Evolutionary conservation across 2,113 vertebrate species (phyloP).

Genomic region (Eptesicus fuscus): DNA sequence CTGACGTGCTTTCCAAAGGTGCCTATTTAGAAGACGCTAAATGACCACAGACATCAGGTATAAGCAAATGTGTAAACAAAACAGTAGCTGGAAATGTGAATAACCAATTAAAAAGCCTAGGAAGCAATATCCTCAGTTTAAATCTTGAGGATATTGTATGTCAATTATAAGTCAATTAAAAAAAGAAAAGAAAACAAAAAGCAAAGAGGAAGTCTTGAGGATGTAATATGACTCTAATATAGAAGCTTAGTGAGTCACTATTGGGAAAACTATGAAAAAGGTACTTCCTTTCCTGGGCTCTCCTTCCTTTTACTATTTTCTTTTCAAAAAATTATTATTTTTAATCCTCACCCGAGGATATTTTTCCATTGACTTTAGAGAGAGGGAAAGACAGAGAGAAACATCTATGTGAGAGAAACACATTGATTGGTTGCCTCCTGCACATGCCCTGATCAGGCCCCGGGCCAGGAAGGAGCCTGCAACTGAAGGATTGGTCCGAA

Average conservation of each 20-base stretch:
- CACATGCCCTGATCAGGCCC: too few relatives aligned
- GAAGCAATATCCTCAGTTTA: background rate
- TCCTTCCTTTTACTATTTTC: background rate
- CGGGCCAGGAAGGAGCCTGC: too few relatives aligned
- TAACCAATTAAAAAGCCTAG: background rate
- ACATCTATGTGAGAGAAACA: too few relatives aligned
- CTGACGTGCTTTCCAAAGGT: constrained; percentile 25
- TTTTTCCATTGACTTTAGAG: too few relatives aligned
- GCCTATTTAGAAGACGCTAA: constrained; percentile 20
- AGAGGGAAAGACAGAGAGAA: too few relatives aligned
- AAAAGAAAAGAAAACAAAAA: background rate
- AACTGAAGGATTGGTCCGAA: too few relatives aligned
- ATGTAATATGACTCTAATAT: background rate
- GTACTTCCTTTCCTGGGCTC: background rate
- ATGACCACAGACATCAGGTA: background rate
- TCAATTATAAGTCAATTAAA: background rate
- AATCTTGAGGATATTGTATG: background rate
- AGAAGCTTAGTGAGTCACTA: background rate
- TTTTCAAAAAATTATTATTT: too few relatives aligned
- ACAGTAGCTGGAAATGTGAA: background rate
- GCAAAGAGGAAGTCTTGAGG: background rate
- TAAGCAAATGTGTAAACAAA: background rate
- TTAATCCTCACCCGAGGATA: too few relatives aligned
- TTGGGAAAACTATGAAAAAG: background rate
- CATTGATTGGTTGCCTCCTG: too few relatives aligned